Percentiles rank a stretch among this genome's conserved stretches.
These are phyloP conservation scores for Rhopalosiphum maidis DNA, from an alignment of 1,140 invertebrate species.

Conservation along the genomic window DNA sequence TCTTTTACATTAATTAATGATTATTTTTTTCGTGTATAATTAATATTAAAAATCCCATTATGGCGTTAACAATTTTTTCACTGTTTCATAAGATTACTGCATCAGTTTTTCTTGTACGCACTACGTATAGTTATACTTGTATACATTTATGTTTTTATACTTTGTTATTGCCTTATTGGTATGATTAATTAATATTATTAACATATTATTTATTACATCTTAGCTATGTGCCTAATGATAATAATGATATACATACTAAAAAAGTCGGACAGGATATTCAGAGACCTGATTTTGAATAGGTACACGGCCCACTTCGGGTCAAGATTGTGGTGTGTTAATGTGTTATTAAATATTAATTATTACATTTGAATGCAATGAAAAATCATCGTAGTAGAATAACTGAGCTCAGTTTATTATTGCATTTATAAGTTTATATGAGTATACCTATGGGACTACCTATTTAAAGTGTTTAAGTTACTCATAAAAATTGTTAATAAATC, in stretches of 20 bases:
- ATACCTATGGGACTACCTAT: neutral
- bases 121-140: neutral
- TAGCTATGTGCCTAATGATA: neutral
- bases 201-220: neutral
- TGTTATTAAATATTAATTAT: conserved; percentile 4
- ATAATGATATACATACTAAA: neutral
- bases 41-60: neutral
- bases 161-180: neutral
- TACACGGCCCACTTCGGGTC: neutral
- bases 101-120: neutral
- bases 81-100: neutral
- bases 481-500: neutral
- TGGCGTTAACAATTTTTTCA: neutral
- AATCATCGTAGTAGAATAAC: neutral
- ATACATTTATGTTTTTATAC: neutral
- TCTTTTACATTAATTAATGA: neutral
- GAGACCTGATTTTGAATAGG: neutral
- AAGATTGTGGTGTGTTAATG: neutral
- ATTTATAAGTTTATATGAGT: neutral
- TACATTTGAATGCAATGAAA: neutral
- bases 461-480: neutral
- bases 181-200: neutral
- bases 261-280: neutral
- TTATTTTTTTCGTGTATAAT: neutral
- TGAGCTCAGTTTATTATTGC: neutral